Evolutionary conservation across 2,888 invertebrate species (phyloP).

Genomic region (Alentia gelatinosa): DNA sequence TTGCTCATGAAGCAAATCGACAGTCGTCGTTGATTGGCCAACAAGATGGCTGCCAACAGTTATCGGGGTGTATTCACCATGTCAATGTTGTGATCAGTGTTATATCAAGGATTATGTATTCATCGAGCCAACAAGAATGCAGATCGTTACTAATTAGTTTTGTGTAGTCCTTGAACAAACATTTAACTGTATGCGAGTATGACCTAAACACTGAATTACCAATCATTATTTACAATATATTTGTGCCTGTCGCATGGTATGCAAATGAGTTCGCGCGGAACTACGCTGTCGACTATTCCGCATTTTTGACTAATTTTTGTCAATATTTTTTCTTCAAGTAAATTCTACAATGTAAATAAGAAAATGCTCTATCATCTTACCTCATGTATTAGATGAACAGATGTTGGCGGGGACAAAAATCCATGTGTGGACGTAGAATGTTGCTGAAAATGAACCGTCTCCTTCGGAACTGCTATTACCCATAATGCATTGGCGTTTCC

Average conservation of each 20-base stretch:
- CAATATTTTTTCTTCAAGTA: neutral
- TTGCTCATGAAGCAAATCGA: neutral
- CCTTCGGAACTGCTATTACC: constrained; percentile 41
- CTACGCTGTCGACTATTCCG: constrained; percentile 30
- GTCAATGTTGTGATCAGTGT: neutral
- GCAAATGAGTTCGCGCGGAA: constrained; percentile 54
- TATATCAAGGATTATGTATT: no score
- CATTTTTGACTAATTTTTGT: constrained; percentile 31
- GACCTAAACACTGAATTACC: no score
- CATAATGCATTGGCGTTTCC: neutral
- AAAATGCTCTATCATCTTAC: neutral
- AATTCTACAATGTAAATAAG: neutral
- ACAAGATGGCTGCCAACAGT: constrained; percentile 44
- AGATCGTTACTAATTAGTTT: no score
- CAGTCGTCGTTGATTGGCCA: constrained; percentile 41
- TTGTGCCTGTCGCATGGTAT: neutral
- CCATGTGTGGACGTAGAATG: neutral
- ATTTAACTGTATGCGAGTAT: no score
- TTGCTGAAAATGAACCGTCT: neutral
- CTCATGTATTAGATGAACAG: no score
- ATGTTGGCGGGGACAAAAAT: neutral
- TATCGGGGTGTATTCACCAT: neutral
- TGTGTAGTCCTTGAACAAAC: neutral
- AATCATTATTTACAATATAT: neutral
- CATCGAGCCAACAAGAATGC: no score